These are phyloP conservation scores for Eristalis intricaria DNA, from an alignment of 2,888 invertebrate genomes.

Conservation along the genomic window DNA sequence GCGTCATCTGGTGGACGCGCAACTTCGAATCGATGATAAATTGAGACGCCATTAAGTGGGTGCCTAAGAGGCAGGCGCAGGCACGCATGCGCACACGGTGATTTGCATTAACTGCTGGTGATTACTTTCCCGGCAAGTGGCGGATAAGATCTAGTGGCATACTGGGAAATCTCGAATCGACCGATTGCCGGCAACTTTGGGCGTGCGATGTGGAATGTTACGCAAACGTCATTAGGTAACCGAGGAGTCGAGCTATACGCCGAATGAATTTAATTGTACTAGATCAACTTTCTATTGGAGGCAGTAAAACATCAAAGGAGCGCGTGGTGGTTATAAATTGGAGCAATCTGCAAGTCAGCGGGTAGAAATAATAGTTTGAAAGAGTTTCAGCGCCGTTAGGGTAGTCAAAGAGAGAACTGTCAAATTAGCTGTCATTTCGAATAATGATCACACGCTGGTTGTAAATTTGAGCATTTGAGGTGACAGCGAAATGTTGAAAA, in stretches of 20 bases:
- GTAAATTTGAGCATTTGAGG: too few relatives aligned
- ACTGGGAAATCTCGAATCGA: not conserved
- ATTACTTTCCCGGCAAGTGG: not conserved
- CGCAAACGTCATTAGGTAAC: not conserved
- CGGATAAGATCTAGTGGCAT: not conserved
- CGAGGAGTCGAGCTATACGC: not conserved
- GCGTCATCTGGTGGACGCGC: not conserved
- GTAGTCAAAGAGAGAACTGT: too few relatives aligned
- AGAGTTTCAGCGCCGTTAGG: not conserved
- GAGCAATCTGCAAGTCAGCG: not conserved
- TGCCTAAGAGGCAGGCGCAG: not conserved
- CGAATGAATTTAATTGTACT: not conserved
- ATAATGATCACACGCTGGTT: too few relatives aligned
- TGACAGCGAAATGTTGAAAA: too few relatives aligned
- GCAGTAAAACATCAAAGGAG: not conserved
- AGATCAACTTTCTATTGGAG: not conserved
- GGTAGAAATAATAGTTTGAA: too few relatives aligned
- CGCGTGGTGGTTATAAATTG: not conserved
- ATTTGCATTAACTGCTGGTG: not conserved
- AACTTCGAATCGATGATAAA: constrained; percentile 1
- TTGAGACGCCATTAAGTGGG: constrained; percentile 20
- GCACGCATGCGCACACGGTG: not conserved
- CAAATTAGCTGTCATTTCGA: too few relatives aligned
- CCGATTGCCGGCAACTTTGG: not conserved
- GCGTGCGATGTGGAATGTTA: not conserved